Evolutionary conservation across 2,113 vertebrate genomes (phyloP).

Genomic region (Chascanopsetta lugubris): DNA sequence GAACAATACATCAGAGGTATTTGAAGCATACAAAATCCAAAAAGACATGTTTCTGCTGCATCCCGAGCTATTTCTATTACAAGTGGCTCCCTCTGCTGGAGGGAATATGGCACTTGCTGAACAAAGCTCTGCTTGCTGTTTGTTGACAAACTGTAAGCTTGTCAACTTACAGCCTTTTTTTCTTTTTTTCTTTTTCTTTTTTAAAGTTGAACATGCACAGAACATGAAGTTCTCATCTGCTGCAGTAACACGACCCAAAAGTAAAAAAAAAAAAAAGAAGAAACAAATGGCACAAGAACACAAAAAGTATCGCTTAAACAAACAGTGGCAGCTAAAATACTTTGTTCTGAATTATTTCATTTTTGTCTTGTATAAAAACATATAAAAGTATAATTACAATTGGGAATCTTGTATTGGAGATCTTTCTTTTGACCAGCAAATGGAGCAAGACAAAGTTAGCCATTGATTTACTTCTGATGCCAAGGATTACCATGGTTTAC

Average conservation of each 20-base stretch:
- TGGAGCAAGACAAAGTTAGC: conserved; percentile 25
- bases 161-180: conserved; percentile 46
- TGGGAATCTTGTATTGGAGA: too few relatives aligned
- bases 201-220: conserved; percentile 65
- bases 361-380: conserved; percentile 76
- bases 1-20: conserved; percentile 63
- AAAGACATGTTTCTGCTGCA: conserved; percentile 19
- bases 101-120: conserved; percentile 31
- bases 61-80: conserved; percentile 42
- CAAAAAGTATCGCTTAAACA: conserved; percentile 67
- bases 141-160: conserved; percentile 34
- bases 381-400: conserved; percentile 78
- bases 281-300: conserved; percentile 54
- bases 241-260: conserved; percentile 42
- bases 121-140: conserved; percentile 27
- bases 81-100: conserved; percentile 66
- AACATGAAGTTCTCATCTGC: conserved; percentile 40
- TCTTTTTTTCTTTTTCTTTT: too few relatives aligned
- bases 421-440: too few relatives aligned
- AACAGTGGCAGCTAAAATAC: conserved; percentile 52
- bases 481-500: too few relatives aligned
- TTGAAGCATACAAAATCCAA: conserved; percentile 49
- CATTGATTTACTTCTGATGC: too few relatives aligned
- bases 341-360: conserved; percentile 36
- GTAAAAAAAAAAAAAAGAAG: too few relatives aligned